Percentiles rank a stretch among this genome's conserved stretches.
phyloP scores from a whole-genome alignment of 2,888 invertebrate species.

The Theodoxus fluviatilis region DNA sequence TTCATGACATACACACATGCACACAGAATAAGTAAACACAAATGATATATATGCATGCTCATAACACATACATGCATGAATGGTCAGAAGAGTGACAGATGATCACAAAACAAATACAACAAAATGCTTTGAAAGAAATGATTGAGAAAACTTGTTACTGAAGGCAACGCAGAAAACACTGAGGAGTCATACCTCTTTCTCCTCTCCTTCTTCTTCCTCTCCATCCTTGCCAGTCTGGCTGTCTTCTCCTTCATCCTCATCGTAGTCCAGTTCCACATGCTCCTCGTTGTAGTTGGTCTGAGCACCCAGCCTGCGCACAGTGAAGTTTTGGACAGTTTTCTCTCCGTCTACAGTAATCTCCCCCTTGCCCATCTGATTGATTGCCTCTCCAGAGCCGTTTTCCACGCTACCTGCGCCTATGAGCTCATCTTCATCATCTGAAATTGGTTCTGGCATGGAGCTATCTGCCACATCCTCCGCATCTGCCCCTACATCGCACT shows the following conservation, averaged over 20 bases:
- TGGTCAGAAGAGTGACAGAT: too few species aligned
- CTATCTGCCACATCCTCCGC: constrained; percentile 20
- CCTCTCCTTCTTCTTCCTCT: constrained; percentile 37
- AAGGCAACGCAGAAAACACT: neutral
- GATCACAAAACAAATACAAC: too few species aligned
- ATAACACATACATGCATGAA: too few species aligned
- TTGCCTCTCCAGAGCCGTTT: too few species aligned
- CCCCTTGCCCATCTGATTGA: too few species aligned
- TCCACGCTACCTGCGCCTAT: too few species aligned
- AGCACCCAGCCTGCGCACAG: too few species aligned
- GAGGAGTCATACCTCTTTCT: constrained; percentile 16
- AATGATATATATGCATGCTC: too few species aligned
- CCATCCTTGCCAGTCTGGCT: constrained; percentile 38
- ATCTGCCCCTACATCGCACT: neutral
- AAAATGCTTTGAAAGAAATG: too few species aligned
- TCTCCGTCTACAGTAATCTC: constrained; percentile 9
- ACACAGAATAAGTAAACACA: too few species aligned
- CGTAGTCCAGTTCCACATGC: constrained; percentile 66
- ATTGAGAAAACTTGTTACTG: too few species aligned
- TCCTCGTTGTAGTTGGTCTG: constrained; percentile 51
- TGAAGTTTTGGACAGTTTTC: constrained; percentile 17
- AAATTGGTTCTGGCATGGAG: constrained; percentile 29
- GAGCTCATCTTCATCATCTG: constrained; percentile 32
- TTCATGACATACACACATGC: too few species aligned
- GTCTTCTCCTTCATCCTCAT: constrained; percentile 56